Evolutionary conservation across 2,888 invertebrate genomes (phyloP).

Genomic region (Sesia apiformis): DNA sequence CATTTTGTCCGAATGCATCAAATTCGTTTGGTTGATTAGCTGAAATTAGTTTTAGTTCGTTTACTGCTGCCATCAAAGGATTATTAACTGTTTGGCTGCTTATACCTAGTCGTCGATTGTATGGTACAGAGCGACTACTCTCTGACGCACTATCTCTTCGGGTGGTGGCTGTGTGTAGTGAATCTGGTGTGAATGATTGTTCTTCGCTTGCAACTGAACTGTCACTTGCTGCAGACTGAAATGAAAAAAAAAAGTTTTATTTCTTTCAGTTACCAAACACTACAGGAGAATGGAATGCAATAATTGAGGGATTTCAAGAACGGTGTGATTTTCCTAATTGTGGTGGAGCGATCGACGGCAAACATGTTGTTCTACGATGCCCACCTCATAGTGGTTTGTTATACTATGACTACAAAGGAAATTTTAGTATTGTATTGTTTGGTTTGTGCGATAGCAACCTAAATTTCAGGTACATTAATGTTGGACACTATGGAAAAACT

Average conservation of each 20-base stretch:
- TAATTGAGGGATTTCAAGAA: slow-evolving; percentile 7
- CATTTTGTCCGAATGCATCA: slow-evolving; percentile 11
- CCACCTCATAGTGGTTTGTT: neutral
- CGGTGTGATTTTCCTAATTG: slow-evolving; percentile 6
- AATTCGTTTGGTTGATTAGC: slow-evolving; percentile 10
- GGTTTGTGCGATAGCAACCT: slow-evolving; percentile 5
- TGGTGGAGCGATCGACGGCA: slow-evolving; percentile 1
- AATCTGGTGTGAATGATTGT: slow-evolving; percentile 9
- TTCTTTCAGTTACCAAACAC: slow-evolving; percentile 7
- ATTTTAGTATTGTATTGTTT: slow-evolving; percentile 6
- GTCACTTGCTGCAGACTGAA: slow-evolving; percentile 10
- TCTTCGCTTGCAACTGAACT: slow-evolving; percentile 10
- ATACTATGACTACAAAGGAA: slow-evolving; percentile 7
- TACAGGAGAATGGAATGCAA: slow-evolving; percentile 1
- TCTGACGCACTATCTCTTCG: slow-evolving; percentile 7
- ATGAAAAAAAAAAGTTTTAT: slow-evolving; percentile 4
- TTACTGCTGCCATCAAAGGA: slow-evolving; percentile 6
- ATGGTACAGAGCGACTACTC: slow-evolving; percentile 10
- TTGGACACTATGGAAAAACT: slow-evolving; percentile 10
- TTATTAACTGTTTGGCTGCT: no score
- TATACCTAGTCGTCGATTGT: no score
- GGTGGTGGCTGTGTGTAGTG: slow-evolving; percentile 8
- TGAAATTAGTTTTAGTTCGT: slow-evolving; percentile 8
- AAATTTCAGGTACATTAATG: slow-evolving; percentile 9
- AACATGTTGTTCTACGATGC: slow-evolving; percentile 3